A percentile compares a stretch with the other conserved stretches of the same genome.
Evolutionary conservation across 2,888 invertebrate species (phyloP).

Genomic region (Galeruca laticollis): DNA sequence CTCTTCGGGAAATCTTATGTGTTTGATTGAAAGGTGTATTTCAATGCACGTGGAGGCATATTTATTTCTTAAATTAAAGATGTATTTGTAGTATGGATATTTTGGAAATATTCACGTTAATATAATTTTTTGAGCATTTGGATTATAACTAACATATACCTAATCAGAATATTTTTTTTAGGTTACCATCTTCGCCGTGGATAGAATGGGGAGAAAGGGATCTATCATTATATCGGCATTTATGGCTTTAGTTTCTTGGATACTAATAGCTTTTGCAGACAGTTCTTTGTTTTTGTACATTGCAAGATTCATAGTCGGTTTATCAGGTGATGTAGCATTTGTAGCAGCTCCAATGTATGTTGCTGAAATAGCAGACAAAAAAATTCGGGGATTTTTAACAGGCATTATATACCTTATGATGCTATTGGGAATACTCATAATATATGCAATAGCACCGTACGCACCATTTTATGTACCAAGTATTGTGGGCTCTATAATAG

Average conservation of each 20-base stretch:
- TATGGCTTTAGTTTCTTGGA: constrained; percentile 62
- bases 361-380: constrained; percentile 65
- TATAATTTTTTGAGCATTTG: no score
- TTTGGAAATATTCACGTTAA: no score
- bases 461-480: constrained; percentile 56
- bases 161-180: not conserved
- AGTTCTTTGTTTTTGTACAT: constrained; percentile 59
- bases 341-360: constrained; percentile 66
- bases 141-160: not conserved
- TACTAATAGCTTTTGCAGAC: constrained; percentile 61
- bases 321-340: constrained; percentile 65
- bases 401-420: constrained; percentile 65
- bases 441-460: constrained; percentile 62
- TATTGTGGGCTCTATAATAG: constrained; percentile 56
- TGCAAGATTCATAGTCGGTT: constrained; percentile 62
- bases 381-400: constrained; percentile 63
- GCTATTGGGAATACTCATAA: constrained; percentile 63
- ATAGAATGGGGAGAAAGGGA: constrained; percentile 60
- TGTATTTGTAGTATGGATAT: no score
- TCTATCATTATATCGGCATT: constrained; percentile 63
- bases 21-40: no score
- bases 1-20: no score
- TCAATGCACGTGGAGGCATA: no score
- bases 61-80: no score
- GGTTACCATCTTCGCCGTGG: constrained; percentile 61